Evolutionary conservation across 2,888 invertebrate species (phyloP), one percentile per base, ranked within the genome.

Genomic region (Limenitis arthemis): DNA sequence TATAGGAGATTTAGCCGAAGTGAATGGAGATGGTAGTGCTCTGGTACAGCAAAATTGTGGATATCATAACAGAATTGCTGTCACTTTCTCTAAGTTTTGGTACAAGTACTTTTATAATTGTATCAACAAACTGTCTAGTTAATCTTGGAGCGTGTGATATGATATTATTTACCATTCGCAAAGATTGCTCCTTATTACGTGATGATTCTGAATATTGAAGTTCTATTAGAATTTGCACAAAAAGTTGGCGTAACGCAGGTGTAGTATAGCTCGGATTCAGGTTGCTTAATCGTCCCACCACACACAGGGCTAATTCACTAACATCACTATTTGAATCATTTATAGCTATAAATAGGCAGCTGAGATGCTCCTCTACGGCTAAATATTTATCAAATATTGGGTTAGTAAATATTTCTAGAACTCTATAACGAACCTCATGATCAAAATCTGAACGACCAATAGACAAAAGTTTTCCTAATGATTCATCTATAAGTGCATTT

Each of bases 251-350:
- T 32, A 99, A 86, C 33, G 95, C 94, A 0, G 99, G 99, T 90
- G 98, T 96, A 3, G 99, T 96, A 72, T 98, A 98, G 1, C 99
- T 98, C 0, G 99, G 99, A 86, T 99, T 99, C 77, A 97, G 91
- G 46, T 92, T 91, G 66, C 97, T 97, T 53, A 99, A 82, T 58
- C 98, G 87, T 0, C 98, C 98, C 44, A 98, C 94, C 0, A 95
- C 95, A 61, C 96, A 94, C 47, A 98, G 90, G 0, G 98, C 96
- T 40, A 97, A 85, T 77, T 98, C 98, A 36, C 98, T 89, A 44
- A 99, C 97, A 75, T 98, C 97, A 71, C 95, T 95, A 58, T 95
- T 93, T 71, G 99, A 99, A 75, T 99, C 99, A 76, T 99, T 97
- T 64, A 99, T 89, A 0, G 97, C 96, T 29, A 98, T 93, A 75